These are phyloP conservation scores for Trichonephila clavipes DNA, from an alignment of 1,140 invertebrate species.

Conservation along the genomic window DNA sequence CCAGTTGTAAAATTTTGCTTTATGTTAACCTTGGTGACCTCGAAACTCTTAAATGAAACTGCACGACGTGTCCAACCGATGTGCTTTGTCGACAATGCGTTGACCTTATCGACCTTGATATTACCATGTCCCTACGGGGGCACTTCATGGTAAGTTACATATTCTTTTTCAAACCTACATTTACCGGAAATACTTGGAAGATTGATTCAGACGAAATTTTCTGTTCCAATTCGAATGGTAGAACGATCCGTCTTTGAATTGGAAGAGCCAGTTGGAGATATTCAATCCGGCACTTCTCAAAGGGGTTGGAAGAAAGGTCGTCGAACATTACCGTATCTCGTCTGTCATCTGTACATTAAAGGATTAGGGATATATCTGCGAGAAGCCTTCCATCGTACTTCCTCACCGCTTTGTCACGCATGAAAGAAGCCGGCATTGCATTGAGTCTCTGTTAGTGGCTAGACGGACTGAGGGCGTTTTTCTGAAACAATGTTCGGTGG, in stretches of 20 bases:
- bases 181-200: not conserved
- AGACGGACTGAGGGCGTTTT: not conserved
- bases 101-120: not conserved
- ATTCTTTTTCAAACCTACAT: not conserved
- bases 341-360: slow-evolving; percentile 12
- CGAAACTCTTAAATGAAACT: not conserved
- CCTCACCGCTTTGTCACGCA: slow-evolving; percentile 8
- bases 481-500: not conserved
- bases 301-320: not conserved
- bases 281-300: not conserved
- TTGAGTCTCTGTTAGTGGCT: not conserved
- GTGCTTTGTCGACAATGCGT: not conserved
- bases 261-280: not conserved
- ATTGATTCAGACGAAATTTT: not conserved
- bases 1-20: too few relatives aligned
- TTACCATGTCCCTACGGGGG: not conserved
- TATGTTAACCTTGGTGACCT: not conserved
- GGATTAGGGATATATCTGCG: slow-evolving; percentile 22
- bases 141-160: not conserved
- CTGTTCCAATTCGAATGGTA: too few relatives aligned
- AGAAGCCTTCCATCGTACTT: not conserved
- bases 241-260: too few relatives aligned
- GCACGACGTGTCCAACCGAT: not conserved
- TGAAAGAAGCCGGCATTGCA: not conserved
- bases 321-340: slow-evolving; percentile 25